These are phyloP conservation scores for Antedon bifida DNA, from an alignment of 35 echinoderm and acorn worm species.

Conservation along the genomic window DNA sequence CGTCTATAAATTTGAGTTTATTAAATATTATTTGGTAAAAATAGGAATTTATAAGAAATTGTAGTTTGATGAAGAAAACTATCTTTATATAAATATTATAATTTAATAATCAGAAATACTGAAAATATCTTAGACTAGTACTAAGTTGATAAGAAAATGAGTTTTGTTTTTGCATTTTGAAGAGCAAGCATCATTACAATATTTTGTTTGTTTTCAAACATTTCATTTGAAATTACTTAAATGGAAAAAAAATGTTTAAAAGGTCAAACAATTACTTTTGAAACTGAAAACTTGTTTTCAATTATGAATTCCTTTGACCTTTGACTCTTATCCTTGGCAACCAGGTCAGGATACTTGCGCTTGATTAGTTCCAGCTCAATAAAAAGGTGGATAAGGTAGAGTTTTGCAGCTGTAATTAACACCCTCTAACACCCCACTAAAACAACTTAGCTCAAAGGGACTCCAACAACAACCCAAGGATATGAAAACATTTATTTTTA, in stretches of 20 bases:
- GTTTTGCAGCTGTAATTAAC: neutral
- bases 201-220: too few relatives aligned
- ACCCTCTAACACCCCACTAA: neutral
- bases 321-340: neutral
- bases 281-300: neutral
- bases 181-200: too few relatives aligned
- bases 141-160: too few relatives aligned
- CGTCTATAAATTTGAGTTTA: too few relatives aligned
- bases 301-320: neutral
- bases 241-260: neutral
- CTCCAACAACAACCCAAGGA: neutral
- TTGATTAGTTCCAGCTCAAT: neutral
- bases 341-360: neutral
- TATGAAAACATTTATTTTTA: neutral
- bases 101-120: too few relatives aligned
- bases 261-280: neutral
- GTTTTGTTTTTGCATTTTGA: too few relatives aligned
- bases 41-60: too few relatives aligned
- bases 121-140: too few relatives aligned
- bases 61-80: too few relatives aligned
- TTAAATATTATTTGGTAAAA: too few relatives aligned
- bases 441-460: neutral
- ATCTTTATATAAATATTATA: too few relatives aligned
- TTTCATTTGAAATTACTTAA: neutral
- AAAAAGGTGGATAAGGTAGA: neutral